phyloP scores from a whole-genome alignment of 1,140 invertebrate species.

The Rhynchophorus ferrugineus region DNA sequence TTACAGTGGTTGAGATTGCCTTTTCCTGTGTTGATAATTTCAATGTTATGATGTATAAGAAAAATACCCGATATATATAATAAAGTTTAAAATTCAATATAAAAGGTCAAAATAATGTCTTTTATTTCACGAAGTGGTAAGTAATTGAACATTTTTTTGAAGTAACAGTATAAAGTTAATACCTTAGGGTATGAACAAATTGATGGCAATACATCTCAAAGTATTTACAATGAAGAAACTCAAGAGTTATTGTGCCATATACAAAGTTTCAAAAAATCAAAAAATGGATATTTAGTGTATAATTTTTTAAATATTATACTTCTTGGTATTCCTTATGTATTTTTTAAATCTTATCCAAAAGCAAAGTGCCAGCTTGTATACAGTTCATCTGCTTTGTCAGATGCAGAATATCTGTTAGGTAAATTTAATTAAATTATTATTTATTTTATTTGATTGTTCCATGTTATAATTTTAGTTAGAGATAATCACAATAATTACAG shows the following conservation, averaged over 20 bases:
- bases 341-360: slow-evolving; percentile 44
- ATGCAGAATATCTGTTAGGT: slow-evolving; percentile 46
- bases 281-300: slow-evolving; percentile 40
- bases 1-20: too few species aligned
- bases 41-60: too few species aligned
- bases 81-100: too few species aligned
- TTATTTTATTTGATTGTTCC: slow-evolving; percentile 5
- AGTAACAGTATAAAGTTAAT: too few species aligned
- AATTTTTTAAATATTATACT: slow-evolving; percentile 42
- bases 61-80: too few species aligned
- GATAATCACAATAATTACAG: slow-evolving; percentile 42
- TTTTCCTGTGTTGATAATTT: too few species aligned
- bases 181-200: slow-evolving; percentile 30
- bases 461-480: slow-evolving; percentile 40
- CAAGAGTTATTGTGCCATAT: slow-evolving; percentile 43
- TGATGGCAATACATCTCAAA: slow-evolving; percentile 16
- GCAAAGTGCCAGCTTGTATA: slow-evolving; percentile 42
- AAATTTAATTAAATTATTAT: slow-evolving; percentile 26
- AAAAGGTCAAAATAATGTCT: too few species aligned
- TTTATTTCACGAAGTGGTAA: too few species aligned
- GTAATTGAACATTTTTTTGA: too few species aligned
- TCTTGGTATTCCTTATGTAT: slow-evolving; percentile 46
- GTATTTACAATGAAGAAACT: slow-evolving; percentile 29
- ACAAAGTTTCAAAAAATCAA: slow-evolving; percentile 44
- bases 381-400: slow-evolving; percentile 45